Conservation (phyloP, 2,113 vertebrate genomes). For the Pavo muticus region DNA sequence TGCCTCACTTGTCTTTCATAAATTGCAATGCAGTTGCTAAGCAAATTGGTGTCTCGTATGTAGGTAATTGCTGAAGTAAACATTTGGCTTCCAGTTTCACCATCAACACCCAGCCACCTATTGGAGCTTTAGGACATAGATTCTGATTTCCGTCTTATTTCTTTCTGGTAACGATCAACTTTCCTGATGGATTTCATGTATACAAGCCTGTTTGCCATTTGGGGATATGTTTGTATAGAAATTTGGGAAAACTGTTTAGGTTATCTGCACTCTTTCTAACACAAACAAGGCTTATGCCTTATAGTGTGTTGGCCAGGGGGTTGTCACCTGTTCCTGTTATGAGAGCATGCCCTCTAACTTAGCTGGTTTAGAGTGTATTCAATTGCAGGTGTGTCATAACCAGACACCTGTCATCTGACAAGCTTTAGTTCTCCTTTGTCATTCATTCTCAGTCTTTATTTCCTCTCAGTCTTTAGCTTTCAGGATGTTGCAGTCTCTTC, state of each 20-base stretch:
- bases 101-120: constrained; percentile 64
- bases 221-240: background rate
- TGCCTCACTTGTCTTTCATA: constrained; percentile 53
- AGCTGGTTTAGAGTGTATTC: background rate
- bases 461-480: background rate
- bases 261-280: background rate
- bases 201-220: background rate
- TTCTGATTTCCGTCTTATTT: constrained; percentile 52
- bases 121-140: constrained; percentile 65
- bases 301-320: background rate
- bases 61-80: constrained; percentile 72
- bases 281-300: background rate
- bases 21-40: constrained; percentile 65
- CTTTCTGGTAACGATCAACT: background rate
- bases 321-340: background rate
- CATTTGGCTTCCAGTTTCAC: constrained; percentile 52
- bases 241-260: background rate
- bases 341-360: background rate
- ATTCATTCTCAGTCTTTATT: background rate
- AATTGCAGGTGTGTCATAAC: background rate
- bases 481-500: background rate
- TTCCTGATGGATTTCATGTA: background rate
- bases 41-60: constrained; percentile 50
- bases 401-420: background rate
- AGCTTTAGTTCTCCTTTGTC: background rate